phyloP scores from a whole-genome alignment of 37 sponge, comb jelly and placozoan genomes.

The Amphimedon queenslandica region DNA sequence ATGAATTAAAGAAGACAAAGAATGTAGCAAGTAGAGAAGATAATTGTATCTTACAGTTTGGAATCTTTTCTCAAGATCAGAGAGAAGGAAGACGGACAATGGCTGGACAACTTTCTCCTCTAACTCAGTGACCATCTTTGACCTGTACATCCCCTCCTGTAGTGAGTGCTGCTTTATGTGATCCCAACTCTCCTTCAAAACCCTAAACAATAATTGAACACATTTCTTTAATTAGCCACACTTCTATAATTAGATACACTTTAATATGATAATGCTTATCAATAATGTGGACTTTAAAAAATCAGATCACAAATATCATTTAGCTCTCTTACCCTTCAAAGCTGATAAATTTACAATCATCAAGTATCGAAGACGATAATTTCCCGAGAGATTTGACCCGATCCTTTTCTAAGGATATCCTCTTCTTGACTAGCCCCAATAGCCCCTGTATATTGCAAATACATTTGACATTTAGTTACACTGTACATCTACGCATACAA shows the following conservation, averaged over 20 bases:
- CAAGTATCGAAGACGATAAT: slow-evolving; percentile 16
- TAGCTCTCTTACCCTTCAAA: slow-evolving; percentile 57
- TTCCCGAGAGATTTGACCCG: slow-evolving; percentile 33
- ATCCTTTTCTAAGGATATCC: slow-evolving; percentile 38
- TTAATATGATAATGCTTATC: neutral
- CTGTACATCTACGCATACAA: too few species aligned
- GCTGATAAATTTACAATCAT: slow-evolving; percentile 39
- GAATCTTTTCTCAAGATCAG: slow-evolving; percentile 53
- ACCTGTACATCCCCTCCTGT: slow-evolving; percentile 26
- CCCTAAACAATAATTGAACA: slow-evolving; percentile 1
- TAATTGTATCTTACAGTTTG: slow-evolving; percentile 14
- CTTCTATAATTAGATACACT: neutral
- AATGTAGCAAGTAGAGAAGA: neutral
- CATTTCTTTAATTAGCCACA: too few species aligned
- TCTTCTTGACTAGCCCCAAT: slow-evolving; percentile 37
- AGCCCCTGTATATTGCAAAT: slow-evolving; percentile 12
- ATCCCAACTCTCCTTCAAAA: slow-evolving; percentile 17
- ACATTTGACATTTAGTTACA: neutral
- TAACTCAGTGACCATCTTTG: slow-evolving; percentile 20
- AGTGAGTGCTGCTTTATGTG: slow-evolving; percentile 17
- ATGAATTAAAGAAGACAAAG: neutral
- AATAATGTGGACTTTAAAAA: too few species aligned
- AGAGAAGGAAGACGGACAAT: slow-evolving; percentile 25
- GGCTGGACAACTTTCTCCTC: slow-evolving; percentile 51
- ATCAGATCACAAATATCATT: neutral